Evolutionary conservation across 2,888 invertebrate species (phyloP).

Genomic region (Dryocosmus kuriphilus): DNA sequence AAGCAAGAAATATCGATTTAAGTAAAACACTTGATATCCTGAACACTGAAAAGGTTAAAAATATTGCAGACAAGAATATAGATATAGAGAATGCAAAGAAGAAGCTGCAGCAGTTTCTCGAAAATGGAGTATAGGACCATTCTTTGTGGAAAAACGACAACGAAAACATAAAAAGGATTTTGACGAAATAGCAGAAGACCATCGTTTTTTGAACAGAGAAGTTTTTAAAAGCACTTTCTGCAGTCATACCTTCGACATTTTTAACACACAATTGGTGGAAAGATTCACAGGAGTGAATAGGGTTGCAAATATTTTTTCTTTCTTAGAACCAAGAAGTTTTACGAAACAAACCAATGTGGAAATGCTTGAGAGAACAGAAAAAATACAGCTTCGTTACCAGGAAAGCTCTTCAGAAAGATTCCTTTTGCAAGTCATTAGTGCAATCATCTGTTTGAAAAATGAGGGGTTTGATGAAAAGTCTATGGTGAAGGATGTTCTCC

Average conservation of each 20-base stretch:
- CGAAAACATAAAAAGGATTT: too few species aligned
- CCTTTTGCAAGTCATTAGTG: background rate
- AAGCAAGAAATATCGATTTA: too few species aligned
- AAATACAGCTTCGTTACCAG: background rate
- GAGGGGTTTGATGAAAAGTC: too few species aligned
- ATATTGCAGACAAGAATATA: too few species aligned
- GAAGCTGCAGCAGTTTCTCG: too few species aligned
- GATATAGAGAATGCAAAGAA: too few species aligned
- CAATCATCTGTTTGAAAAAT: conserved; percentile 6
- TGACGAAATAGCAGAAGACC: too few species aligned
- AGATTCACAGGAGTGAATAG: background rate
- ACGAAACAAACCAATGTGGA: background rate
- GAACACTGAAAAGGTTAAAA: too few species aligned
- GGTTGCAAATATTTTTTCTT: background rate
- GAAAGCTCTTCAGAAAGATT: conserved; percentile 1
- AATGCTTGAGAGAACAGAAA: background rate
- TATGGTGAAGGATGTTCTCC: too few species aligned
- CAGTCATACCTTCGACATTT: conserved; percentile 8
- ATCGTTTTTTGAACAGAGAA: conserved; percentile 11
- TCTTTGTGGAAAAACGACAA: conserved; percentile 8
- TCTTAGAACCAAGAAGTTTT: background rate
- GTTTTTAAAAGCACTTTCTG: conserved; percentile 11
- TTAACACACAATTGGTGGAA: background rate
- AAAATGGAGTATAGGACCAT: background rate
- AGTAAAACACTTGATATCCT: too few species aligned